These are phyloP conservation scores for Coelopa frigida DNA, from an alignment of 1,140 invertebrate species.

Conservation along the genomic window DNA sequence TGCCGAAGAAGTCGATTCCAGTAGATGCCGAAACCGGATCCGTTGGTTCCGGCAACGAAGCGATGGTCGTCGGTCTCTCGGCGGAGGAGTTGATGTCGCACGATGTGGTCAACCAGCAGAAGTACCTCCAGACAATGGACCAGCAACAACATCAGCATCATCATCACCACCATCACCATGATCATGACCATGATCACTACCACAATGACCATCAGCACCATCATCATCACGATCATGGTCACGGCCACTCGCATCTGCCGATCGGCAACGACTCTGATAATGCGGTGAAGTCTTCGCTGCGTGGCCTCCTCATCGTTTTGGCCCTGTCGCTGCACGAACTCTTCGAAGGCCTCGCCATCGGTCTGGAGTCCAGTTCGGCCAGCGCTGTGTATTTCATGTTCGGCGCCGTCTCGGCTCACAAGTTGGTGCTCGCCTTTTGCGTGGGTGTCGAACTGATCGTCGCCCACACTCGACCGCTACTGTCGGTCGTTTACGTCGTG, in stretches of 20 bases:
- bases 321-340: conserved; percentile 86
- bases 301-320: conserved; percentile 71
- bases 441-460: conserved; percentile 72
- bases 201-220: conserved; percentile 7
- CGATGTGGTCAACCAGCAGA: no score
- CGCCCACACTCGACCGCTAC: conserved; percentile 53
- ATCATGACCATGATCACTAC: conserved; percentile 7
- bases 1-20: no score
- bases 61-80: no score
- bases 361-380: conserved; percentile 63
- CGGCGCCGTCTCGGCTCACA: conserved; percentile 78
- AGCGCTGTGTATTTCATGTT: conserved; percentile 74
- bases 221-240: conserved; percentile 41
- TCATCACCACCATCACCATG: no score
- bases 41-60: no score
- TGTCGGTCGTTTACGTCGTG: conserved; percentile 62
- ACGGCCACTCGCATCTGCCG: conserved; percentile 49
- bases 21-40: no score
- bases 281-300: conserved; percentile 57
- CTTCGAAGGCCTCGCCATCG: conserved; percentile 86
- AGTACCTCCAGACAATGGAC: no score
- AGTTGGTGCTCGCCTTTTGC: conserved; percentile 82
- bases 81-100: no score
- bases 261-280: conserved; percentile 46
- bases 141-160: no score